Conservation (phyloP, 2,113 vertebrate species). For the Hylia prasina region DNA sequence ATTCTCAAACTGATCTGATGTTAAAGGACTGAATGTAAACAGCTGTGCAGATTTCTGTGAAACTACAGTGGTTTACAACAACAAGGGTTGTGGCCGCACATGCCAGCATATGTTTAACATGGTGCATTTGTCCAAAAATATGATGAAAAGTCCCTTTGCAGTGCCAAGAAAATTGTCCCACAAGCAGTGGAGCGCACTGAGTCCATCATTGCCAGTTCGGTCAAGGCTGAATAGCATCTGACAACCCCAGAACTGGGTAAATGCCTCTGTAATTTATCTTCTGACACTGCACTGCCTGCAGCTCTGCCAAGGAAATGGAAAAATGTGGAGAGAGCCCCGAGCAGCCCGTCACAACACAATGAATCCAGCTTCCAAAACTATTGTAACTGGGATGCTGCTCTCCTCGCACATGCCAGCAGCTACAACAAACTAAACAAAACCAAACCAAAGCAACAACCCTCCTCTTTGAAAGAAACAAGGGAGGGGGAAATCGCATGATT, state of each 20-base stretch:
- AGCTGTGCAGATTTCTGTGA: neutral
- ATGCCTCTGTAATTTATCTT: constrained; percentile 53
- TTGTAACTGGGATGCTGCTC: neutral
- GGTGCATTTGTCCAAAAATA: constrained; percentile 24
- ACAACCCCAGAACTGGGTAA: constrained; percentile 20
- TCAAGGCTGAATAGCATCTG: constrained; percentile 18
- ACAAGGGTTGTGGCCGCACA: neutral
- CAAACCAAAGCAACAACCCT: neutral
- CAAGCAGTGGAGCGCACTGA: neutral
- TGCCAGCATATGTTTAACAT: neutral
- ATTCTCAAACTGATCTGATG: rapidly evolving
- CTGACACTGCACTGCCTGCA: constrained; percentile 24
- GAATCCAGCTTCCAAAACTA: neutral
- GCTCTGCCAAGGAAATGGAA: constrained; percentile 46
- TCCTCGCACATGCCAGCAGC: neutral
- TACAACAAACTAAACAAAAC: neutral
- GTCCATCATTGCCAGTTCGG: neutral
- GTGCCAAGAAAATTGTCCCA: constrained; percentile 39
- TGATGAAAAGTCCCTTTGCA: neutral
- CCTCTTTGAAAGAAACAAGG: neutral
- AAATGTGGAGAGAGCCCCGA: neutral
- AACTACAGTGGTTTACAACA: neutral
- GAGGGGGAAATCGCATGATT: neutral
- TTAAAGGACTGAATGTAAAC: neutral
- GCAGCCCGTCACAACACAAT: neutral